These are phyloP conservation scores for Pseudomyrmex cubaensis DNA, from an alignment of 1,140 invertebrate genomes.

Conservation along the genomic window DNA sequence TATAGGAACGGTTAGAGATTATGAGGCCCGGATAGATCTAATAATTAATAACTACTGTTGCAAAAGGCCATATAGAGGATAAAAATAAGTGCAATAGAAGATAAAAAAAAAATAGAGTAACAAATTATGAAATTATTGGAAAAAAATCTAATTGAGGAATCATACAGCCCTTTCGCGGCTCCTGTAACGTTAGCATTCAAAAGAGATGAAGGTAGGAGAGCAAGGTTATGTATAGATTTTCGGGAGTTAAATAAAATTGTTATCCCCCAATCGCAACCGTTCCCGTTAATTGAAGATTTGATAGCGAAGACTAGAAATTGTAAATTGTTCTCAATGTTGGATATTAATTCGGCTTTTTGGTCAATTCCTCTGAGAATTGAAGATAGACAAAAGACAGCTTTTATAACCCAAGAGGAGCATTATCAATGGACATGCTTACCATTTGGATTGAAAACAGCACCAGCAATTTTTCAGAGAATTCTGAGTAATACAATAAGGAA, in stretches of 20 bases:
- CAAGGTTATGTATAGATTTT: conserved; percentile 8
- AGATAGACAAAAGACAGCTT: conserved; percentile 4
- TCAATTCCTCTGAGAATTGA: conserved; percentile 6
- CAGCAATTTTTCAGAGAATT: too few relatives aligned
- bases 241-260: conserved; percentile 30
- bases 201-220: conserved; percentile 8
- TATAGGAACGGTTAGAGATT: neutral
- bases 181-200: conserved; percentile 7
- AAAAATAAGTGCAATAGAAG: conserved; percentile 10
- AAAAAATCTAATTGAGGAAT: conserved; percentile 27
- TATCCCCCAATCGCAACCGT: conserved; percentile 16
- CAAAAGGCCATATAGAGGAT: conserved; percentile 44
- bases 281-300: conserved; percentile 21
- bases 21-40: conserved; percentile 4
- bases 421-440: too few relatives aligned
- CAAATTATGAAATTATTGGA: conserved; percentile 29
- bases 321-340: conserved; percentile 28
- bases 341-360: conserved; percentile 45
- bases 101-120: conserved; percentile 37
- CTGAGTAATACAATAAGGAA: neutral
- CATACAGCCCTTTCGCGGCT: conserved; percentile 30
- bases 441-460: too few relatives aligned
- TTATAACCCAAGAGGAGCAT: neutral
- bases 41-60: conserved; percentile 14
- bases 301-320: neutral